These are phyloP conservation scores for Solea solea DNA, from an alignment of 2,113 vertebrate genomes.

Conservation along the genomic window DNA sequence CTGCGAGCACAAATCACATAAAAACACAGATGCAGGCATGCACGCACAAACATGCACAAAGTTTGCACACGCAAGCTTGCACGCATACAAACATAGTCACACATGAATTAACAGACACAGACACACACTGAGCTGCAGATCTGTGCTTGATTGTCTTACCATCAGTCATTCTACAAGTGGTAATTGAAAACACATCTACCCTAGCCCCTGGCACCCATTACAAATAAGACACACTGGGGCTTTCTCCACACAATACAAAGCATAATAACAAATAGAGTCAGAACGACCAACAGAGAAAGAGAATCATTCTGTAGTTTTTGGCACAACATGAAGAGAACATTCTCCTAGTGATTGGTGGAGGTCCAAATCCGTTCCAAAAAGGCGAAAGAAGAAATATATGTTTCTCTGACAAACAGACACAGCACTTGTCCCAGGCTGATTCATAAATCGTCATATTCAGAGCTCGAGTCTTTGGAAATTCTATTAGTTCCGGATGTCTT, in stretches of 20 bases:
- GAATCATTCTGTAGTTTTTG: slow-evolving; percentile 71
- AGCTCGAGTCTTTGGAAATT: slow-evolving; percentile 70
- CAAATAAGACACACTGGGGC: slow-evolving; percentile 67
- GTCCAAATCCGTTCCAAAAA: slow-evolving; percentile 70
- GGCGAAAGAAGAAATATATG: slow-evolving; percentile 66
- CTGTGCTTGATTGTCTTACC: slow-evolving; percentile 73
- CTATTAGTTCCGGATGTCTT: slow-evolving; percentile 71
- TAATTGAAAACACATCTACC: slow-evolving; percentile 80
- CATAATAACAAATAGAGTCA: slow-evolving; percentile 72
- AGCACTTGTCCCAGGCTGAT: slow-evolving; percentile 63
- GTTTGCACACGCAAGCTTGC: slow-evolving; percentile 16
- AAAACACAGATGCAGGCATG: slow-evolving; percentile 37
- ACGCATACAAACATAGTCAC: slow-evolving; percentile 32
- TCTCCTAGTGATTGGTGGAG: slow-evolving; percentile 61
- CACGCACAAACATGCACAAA: slow-evolving; percentile 30
- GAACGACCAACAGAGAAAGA: slow-evolving; percentile 57
- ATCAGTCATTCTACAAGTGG: slow-evolving; percentile 74
- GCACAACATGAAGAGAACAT: slow-evolving; percentile 71
- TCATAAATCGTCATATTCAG: slow-evolving; percentile 72
- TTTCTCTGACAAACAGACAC: slow-evolving; percentile 70
- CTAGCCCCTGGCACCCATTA: slow-evolving; percentile 69
- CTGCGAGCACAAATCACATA: slow-evolving; percentile 29
- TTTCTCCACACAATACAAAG: slow-evolving; percentile 68
- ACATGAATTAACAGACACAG: slow-evolving; percentile 23
- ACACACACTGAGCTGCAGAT: slow-evolving; percentile 56